Percentiles rank a stretch among this genome's conserved stretches.
These are phyloP conservation scores for Ochotona princeps DNA, from an alignment of 2,113 vertebrate genomes.

Conservation along the genomic window DNA sequence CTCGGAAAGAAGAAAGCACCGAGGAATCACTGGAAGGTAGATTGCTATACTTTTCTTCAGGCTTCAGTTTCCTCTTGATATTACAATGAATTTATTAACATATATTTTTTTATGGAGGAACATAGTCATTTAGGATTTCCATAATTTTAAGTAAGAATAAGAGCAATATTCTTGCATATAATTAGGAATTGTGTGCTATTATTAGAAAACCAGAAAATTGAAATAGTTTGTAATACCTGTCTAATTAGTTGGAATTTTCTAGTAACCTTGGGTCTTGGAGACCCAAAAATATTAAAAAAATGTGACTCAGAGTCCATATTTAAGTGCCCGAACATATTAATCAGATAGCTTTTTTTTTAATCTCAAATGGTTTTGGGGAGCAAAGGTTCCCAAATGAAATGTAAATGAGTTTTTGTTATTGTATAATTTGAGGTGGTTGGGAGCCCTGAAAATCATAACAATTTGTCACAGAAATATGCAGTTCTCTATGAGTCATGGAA, in stretches of 20 bases:
- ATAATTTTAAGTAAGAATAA: background rate
- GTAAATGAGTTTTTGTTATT: background rate
- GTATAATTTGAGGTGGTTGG: background rate
- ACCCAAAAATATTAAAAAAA: background rate
- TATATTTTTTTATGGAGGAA: background rate
- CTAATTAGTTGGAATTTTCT: background rate
- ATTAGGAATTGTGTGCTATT: background rate
- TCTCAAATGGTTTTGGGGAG: background rate
- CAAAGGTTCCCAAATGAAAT: background rate
- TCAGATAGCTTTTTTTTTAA: background rate
- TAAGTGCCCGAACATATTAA: background rate
- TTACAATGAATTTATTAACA: background rate
- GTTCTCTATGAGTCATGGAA: background rate
- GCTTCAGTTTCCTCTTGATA: background rate
- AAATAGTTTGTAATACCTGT: background rate
- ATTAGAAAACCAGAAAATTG: background rate
- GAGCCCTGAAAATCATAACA: background rate
- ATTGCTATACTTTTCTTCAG: background rate
- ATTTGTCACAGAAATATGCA: background rate
- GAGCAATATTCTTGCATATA: background rate
- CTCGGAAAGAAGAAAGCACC: background rate
- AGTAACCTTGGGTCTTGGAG: background rate
- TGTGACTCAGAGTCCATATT: background rate
- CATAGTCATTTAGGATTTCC: background rate
- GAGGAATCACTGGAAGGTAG: background rate